phyloP scores from a whole-genome alignment of 2,113 vertebrate species.

The Gopherus flavomarginatus region DNA sequence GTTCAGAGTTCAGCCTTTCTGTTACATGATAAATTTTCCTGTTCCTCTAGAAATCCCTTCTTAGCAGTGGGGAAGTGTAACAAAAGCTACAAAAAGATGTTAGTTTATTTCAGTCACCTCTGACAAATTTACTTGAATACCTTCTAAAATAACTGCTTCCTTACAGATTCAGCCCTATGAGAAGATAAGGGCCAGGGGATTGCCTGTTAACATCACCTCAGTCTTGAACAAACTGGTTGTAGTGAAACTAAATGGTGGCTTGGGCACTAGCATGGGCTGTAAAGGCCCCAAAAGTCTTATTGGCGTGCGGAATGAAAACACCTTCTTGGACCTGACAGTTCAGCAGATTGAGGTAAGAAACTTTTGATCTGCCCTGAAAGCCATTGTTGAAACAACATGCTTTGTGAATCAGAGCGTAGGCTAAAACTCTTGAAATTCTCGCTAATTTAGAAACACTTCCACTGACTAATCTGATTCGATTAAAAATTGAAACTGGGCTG shows the following conservation, averaged over 20 bases:
- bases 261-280: conserved; percentile 99
- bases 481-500: not conserved
- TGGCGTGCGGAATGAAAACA: conserved; percentile 96
- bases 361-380: not conserved
- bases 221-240: conserved; percentile 94
- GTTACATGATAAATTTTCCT: not conserved
- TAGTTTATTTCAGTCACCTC: not conserved
- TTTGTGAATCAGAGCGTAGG: not conserved
- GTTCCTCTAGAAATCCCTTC: not conserved
- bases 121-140: not conserved
- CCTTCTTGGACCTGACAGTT: conserved; percentile 97
- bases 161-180: conserved; percentile 94
- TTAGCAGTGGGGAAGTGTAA: not conserved
- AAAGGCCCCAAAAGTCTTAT: conserved; percentile 98
- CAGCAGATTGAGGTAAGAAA: conserved; percentile 95
- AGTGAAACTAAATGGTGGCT: conserved; percentile 95
- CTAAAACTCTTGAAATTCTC: not conserved
- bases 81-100: not conserved
- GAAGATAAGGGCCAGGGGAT: conserved; percentile 85
- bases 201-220: conserved; percentile 86
- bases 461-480: not conserved
- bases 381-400: not conserved
- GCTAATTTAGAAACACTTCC: not conserved
- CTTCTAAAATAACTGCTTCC: not conserved
- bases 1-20: not conserved